phyloP scores from a whole-genome alignment of 2,888 invertebrate species.

The Sericinus montela region DNA sequence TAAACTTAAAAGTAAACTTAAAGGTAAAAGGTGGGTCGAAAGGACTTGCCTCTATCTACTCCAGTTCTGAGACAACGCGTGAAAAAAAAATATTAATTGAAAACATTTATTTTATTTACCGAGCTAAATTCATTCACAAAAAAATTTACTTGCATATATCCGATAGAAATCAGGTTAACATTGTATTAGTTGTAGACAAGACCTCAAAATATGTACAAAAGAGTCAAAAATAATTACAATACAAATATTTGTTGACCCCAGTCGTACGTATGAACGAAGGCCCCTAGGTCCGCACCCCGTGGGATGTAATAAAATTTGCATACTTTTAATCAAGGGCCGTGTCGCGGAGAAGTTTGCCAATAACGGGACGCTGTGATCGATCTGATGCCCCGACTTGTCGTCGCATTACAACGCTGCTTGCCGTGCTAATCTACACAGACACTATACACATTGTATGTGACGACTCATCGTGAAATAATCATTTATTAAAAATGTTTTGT shows the following conservation, averaged over 20 bases:
- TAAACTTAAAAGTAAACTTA: too few relatives aligned
- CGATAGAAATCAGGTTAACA: too few relatives aligned
- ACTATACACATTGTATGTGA: conserved; percentile 23
- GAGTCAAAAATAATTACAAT: conserved; percentile 36
- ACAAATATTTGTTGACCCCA: conserved; percentile 39
- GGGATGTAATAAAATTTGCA: conserved; percentile 79
- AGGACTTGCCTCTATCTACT: too few relatives aligned
- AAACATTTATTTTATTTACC: too few relatives aligned
- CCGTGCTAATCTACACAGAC: conserved; percentile 32
- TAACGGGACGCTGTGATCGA: conserved; percentile 75
- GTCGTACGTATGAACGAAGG: conserved; percentile 38
- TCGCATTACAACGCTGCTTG: conserved; percentile 54
- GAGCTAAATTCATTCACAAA: too few relatives aligned
- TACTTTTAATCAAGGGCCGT: conserved; percentile 80
- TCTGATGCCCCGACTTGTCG: conserved; percentile 60
- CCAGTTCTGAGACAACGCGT: too few relatives aligned
- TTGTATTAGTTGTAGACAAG: too few relatives aligned
- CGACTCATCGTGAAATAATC: conserved; percentile 18
- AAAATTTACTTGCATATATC: too few relatives aligned
- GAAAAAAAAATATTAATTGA: too few relatives aligned
- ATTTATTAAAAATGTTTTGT: background rate
- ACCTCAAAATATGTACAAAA: conserved; percentile 6
- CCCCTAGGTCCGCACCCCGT: conserved; percentile 47
- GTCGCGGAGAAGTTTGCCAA: conserved; percentile 80
- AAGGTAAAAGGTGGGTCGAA: too few relatives aligned